Conservation (phyloP, 2,888 invertebrate species). For the Platypus cylindrus region DNA sequence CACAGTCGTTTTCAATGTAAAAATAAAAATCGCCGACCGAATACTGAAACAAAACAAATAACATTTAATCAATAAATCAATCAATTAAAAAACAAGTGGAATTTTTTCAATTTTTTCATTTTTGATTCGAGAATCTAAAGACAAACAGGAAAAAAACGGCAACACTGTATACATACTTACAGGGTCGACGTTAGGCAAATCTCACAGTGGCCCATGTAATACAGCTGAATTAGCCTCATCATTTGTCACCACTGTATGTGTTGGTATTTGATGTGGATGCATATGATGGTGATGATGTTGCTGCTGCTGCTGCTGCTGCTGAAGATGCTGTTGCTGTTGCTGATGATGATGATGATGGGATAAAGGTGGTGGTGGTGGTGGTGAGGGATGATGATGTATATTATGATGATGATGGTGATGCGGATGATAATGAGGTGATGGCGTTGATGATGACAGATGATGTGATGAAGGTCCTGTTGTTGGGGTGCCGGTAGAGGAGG, state of each 20-base stretch:
- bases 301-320: conserved; percentile 31
- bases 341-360: conserved; percentile 19
- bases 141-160: not conserved
- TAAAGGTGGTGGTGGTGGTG: conserved; percentile 8
- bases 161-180: too few relatives aligned
- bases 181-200: conserved; percentile 41
- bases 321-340: conserved; percentile 35
- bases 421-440: conserved; percentile 19
- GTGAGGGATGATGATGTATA: conserved; percentile 30
- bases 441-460: conserved; percentile 5
- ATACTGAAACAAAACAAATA: conserved; percentile 9
- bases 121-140: not conserved
- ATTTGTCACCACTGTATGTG: conserved; percentile 30
- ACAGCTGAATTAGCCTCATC: conserved; percentile 32
- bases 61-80: not conserved
- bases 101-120: not conserved
- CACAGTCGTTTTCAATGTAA: conserved; percentile 37
- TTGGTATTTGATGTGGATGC: conserved; percentile 30
- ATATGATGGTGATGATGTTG: conserved; percentile 35
- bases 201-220: conserved; percentile 42
- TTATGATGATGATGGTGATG: conserved; percentile 25
- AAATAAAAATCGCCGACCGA: conserved; percentile 37
- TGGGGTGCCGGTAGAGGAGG: conserved; percentile 11
- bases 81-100: not conserved
- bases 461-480: too few relatives aligned